These are phyloP conservation scores for Lutjanus erythropterus DNA, from an alignment of 2,113 vertebrate species.

Conservation along the genomic window DNA sequence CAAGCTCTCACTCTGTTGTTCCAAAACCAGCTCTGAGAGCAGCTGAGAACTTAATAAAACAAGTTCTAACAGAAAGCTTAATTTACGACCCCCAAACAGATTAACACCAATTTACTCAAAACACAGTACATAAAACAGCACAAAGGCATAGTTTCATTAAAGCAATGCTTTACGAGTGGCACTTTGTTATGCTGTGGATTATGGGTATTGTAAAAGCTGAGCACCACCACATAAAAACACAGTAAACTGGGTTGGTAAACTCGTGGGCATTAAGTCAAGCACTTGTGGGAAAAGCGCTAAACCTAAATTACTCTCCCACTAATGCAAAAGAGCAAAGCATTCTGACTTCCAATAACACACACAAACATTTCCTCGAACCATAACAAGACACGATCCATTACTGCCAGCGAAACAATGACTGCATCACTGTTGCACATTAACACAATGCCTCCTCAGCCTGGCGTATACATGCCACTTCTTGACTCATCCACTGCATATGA, in stretches of 20 bases:
- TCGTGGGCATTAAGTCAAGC: slow-evolving; percentile 44
- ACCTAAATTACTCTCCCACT: slow-evolving; percentile 45
- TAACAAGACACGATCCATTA: slow-evolving; percentile 24
- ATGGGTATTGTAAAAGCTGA: slow-evolving; percentile 73
- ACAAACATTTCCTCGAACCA: slow-evolving; percentile 33
- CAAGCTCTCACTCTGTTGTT: slow-evolving; percentile 43
- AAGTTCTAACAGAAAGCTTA: slow-evolving; percentile 52
- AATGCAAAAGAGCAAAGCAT: slow-evolving; percentile 38
- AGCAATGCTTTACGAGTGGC: slow-evolving; percentile 65
- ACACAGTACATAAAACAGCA: slow-evolving; percentile 59
- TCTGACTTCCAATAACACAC: slow-evolving; percentile 21
- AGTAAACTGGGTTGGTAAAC: slow-evolving; percentile 61
- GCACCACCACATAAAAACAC: slow-evolving; percentile 65
- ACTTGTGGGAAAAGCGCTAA: slow-evolving; percentile 54
- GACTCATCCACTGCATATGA: slow-evolving; percentile 26
- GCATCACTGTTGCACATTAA: slow-evolving; percentile 27
- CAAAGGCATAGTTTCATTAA: slow-evolving; percentile 59
- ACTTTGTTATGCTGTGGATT: slow-evolving; percentile 64
- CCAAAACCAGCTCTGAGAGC: slow-evolving; percentile 42
- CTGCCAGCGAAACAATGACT: slow-evolving; percentile 36
- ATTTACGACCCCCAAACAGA: slow-evolving; percentile 63
- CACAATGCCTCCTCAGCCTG: slow-evolving; percentile 23
- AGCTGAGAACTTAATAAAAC: slow-evolving; percentile 42
- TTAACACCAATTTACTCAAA: slow-evolving; percentile 69
- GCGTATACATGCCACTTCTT: slow-evolving; percentile 12